Evolutionary conservation across 2,888 invertebrate species (phyloP).

Genomic region (Pandemis heparana): DNA sequence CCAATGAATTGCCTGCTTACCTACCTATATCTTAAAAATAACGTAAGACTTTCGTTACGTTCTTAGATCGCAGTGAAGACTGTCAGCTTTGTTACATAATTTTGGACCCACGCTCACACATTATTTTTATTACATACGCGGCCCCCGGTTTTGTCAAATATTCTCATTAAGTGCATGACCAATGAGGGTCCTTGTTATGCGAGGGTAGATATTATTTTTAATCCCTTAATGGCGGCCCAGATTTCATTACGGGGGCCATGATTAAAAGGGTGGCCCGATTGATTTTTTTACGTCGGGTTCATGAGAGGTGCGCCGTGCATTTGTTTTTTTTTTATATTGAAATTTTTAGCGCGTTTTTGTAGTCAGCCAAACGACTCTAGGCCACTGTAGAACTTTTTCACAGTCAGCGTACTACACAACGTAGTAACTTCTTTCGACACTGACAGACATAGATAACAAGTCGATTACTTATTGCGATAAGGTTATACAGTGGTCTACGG

Average conservation of each 20-base stretch:
- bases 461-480: too few species aligned
- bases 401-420: too few species aligned
- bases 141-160: conserved; percentile 39
- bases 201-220: conserved; percentile 83
- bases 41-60: too few species aligned
- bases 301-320: not conserved
- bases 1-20: too few species aligned
- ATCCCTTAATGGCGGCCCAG: conserved; percentile 84
- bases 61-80: too few species aligned
- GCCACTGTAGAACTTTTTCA: too few species aligned
- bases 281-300: conserved; percentile 47
- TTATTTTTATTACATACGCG: conserved; percentile 12
- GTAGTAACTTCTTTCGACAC: too few species aligned
- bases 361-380: too few species aligned
- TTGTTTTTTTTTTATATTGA: not conserved
- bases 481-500: too few species aligned
- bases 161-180: conserved; percentile 67
- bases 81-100: too few species aligned
- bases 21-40: too few species aligned
- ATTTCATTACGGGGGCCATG: conserved; percentile 82
- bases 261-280: conserved; percentile 76
- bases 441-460: too few species aligned
- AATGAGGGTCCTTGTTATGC: conserved; percentile 62
- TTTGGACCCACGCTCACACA: not conserved
- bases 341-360: not conserved